phyloP scores from a whole-genome alignment of 2,888 invertebrate species.

The Agrochola lychnidis region DNA sequence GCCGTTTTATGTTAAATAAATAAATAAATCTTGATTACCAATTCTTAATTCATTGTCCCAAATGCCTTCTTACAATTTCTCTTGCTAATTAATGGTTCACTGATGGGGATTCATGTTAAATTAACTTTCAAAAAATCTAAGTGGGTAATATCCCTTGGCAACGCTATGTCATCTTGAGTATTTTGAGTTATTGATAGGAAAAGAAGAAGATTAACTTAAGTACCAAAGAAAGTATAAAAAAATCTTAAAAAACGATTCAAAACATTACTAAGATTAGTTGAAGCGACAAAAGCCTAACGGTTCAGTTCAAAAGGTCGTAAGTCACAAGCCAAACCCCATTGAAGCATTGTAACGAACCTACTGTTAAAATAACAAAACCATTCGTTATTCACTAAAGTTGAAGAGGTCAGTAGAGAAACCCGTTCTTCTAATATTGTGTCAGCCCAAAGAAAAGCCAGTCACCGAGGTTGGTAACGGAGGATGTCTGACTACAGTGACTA shows the following conservation, averaged over 20 bases:
- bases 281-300: conserved; percentile 23
- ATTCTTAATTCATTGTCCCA: neutral
- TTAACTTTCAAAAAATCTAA: neutral
- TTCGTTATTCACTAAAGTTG: conserved; percentile 11
- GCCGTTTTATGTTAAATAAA: too few species aligned
- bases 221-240: neutral
- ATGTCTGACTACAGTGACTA: neutral
- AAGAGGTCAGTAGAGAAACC: conserved; percentile 13
- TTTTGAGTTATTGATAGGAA: neutral
- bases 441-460: neutral
- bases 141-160: neutral
- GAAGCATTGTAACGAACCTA: conserved; percentile 24
- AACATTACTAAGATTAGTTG: neutral
- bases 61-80: neutral
- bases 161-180: neutral
- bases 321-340: conserved; percentile 13
- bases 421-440: conserved; percentile 2
- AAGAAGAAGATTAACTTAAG: neutral
- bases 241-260: neutral
- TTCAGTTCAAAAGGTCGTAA: conserved; percentile 15
- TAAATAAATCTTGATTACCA: neutral
- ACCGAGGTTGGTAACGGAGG: neutral
- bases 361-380: conserved; percentile 22
- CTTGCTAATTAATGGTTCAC: neutral
- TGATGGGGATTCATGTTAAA: neutral